phyloP scores from a whole-genome alignment of 2,797 vertebrate genomes.

The Lacerta viridis region DNA sequence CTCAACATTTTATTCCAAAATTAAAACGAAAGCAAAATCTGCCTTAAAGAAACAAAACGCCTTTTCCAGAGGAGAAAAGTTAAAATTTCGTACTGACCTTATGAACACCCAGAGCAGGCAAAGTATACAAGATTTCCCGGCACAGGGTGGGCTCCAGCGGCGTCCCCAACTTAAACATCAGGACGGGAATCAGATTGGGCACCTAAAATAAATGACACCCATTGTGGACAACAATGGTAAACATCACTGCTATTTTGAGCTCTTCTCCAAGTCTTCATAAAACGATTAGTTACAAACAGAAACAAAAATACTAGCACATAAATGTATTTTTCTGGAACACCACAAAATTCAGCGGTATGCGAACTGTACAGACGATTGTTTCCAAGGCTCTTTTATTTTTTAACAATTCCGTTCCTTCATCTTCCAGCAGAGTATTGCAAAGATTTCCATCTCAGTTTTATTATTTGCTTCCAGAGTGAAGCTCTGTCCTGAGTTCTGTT shows the following conservation, averaged over 20 bases:
- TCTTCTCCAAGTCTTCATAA: not conserved
- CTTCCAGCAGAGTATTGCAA: constrained; percentile 22
- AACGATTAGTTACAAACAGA: not conserved
- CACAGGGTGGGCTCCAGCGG: constrained; percentile 84
- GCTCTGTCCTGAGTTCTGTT: not conserved
- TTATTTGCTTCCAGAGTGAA: not conserved
- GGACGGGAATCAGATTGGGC: constrained; percentile 88
- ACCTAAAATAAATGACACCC: constrained; percentile 82
- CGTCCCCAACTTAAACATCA: constrained; percentile 90
- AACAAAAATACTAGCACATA: not conserved
- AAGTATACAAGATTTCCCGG: constrained; percentile 87
- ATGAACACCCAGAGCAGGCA: constrained; percentile 91
- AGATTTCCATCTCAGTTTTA: constrained; percentile 27
- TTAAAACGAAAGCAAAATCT: not conserved
- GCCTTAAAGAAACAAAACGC: not conserved
- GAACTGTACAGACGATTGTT: not conserved
- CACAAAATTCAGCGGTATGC: constrained; percentile 43
- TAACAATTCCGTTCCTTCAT: constrained; percentile 60
- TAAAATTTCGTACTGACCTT: constrained; percentile 84
- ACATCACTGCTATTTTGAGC: not conserved
- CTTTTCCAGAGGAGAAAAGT: not conserved
- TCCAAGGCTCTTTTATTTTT: constrained; percentile 33
- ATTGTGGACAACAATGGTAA: not conserved
- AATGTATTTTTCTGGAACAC: constrained; percentile 25
- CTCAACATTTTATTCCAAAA: not conserved